Evolutionary conservation across 2,888 invertebrate species (phyloP).

Genomic region (Dynastes hyllus): DNA sequence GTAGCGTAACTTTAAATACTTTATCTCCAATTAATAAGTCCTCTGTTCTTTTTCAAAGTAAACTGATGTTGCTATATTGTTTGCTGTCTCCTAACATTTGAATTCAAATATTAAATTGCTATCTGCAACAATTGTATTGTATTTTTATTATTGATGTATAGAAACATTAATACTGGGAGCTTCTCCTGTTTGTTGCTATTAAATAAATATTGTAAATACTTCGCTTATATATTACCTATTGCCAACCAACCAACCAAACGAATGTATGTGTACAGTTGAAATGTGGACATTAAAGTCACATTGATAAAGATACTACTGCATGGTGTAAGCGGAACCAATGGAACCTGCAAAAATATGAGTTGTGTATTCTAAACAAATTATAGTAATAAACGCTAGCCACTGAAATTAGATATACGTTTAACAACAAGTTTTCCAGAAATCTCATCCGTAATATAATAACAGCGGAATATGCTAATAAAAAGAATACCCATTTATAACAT

Average conservation of each 20-base stretch:
- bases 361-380: neutral
- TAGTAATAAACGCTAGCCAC: neutral
- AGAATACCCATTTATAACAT: neutral
- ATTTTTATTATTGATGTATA: no score
- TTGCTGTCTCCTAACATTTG: no score
- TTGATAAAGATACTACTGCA: constrained; percentile 90
- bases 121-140: no score
- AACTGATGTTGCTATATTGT: no score
- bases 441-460: no score
- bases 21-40: no score
- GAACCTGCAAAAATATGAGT: constrained; percentile 76
- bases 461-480: no score
- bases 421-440: neutral
- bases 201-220: neutral
- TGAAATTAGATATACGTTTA: neutral
- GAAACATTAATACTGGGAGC: no score
- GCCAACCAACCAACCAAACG: constrained; percentile 89
- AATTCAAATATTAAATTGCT: no score
- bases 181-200: no score
- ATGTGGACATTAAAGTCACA: constrained; percentile 91
- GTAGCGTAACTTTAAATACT: no score
- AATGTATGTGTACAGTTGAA: constrained; percentile 90
- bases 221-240: constrained; percentile 74
- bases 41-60: no score
- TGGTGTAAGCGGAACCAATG: constrained; percentile 89